Evolutionary conservation across 1,140 invertebrate genomes (phyloP).

Genomic region (Drosophila triauraria): DNA sequence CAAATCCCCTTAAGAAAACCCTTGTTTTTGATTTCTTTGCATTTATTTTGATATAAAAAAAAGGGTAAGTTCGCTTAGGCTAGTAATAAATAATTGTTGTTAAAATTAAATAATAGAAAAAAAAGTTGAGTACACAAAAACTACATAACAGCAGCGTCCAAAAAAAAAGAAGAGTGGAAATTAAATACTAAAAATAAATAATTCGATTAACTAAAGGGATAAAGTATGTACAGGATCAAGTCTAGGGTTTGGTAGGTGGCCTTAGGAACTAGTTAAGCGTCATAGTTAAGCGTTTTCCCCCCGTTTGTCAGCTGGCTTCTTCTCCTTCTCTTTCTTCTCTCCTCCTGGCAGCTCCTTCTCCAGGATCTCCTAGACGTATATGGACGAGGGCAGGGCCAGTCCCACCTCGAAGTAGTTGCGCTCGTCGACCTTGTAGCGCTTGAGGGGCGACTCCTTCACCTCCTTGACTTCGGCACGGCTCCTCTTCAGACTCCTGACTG

Average conservation of each 20-base stretch:
- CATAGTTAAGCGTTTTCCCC: slow-evolving; percentile 83
- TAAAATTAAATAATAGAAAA: slow-evolving; percentile 71
- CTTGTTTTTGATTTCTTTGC: slow-evolving; percentile 46
- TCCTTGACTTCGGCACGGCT: slow-evolving; percentile 8
- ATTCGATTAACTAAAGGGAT: slow-evolving; percentile 10
- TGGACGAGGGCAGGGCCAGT: slow-evolving; percentile 76
- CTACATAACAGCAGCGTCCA: slow-evolving; percentile 78
- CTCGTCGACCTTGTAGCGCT: slow-evolving; percentile 71
- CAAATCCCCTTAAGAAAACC: neutral
- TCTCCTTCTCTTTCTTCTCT: neutral
- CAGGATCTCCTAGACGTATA: slow-evolving; percentile 56
- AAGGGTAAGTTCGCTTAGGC: slow-evolving; percentile 1
- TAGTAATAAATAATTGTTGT: slow-evolving; percentile 37
- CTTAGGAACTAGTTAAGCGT: slow-evolving; percentile 84
- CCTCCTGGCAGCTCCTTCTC: neutral
- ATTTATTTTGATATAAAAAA: slow-evolving; percentile 59
- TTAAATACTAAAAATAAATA: slow-evolving; percentile 37
- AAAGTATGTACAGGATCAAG: slow-evolving; percentile 26
- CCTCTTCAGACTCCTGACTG: slow-evolving; percentile 50
- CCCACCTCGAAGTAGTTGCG: slow-evolving; percentile 81
- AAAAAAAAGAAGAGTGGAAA: slow-evolving; percentile 45
- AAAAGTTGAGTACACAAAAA: slow-evolving; percentile 64
- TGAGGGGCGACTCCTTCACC: slow-evolving; percentile 62
- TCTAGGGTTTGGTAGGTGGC: slow-evolving; percentile 11
- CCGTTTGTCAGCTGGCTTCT: slow-evolving; percentile 79